Percentiles rank a stretch among this genome's conserved stretches.
Evolutionary conservation across 2,888 invertebrate genomes (phyloP).

Genomic region (Sphecodes monilicornis): DNA sequence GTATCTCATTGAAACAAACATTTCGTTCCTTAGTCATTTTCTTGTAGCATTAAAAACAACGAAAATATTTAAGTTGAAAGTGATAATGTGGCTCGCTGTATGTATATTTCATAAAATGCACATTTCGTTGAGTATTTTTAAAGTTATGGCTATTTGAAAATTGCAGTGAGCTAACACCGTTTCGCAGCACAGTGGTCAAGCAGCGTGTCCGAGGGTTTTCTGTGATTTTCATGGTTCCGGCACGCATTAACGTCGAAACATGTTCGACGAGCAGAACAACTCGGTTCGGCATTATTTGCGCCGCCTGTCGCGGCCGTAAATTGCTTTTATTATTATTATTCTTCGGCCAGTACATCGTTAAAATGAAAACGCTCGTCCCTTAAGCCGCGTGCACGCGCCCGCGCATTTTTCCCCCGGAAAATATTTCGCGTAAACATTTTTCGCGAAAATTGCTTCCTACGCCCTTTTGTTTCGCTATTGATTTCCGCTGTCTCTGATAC

Average conservation of each 20-base stretch:
- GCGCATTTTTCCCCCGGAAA: not conserved
- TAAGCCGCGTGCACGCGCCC: not conserved
- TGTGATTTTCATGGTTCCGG: slow-evolving; percentile 1
- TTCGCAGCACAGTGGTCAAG: not conserved
- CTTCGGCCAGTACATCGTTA: not conserved
- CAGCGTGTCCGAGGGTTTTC: not conserved
- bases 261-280: not conserved
- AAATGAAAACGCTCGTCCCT: not conserved
- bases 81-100: too few relatives aligned
- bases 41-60: not conserved
- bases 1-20: not conserved
- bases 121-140: not conserved
- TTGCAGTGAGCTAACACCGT: not conserved
- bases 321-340: slow-evolving; percentile 20
- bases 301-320: not conserved
- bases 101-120: not conserved
- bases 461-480: not conserved
- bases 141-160: not conserved
- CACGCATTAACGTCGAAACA: not conserved
- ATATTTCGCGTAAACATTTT: slow-evolving; percentile 3
- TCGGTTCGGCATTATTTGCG: not conserved
- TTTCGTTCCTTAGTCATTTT: not conserved
- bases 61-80: not conserved
- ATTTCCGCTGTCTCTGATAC: not conserved
- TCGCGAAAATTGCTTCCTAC: not conserved